Conservation (phyloP, 2,888 invertebrate genomes). For the Erebia palarica region DNA sequence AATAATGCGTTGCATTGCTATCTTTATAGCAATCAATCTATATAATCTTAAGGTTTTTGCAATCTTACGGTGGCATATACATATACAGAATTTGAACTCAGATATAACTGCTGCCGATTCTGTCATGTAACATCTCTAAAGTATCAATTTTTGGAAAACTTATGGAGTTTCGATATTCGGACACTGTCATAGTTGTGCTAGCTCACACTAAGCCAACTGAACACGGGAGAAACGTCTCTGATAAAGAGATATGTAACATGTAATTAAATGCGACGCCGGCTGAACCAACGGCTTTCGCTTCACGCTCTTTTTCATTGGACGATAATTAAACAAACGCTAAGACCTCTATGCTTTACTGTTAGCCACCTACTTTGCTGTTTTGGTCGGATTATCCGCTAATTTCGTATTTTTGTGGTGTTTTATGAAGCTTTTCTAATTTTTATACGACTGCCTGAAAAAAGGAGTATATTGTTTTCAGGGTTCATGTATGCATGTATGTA, state of each 20-base stretch:
- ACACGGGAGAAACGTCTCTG: constrained; percentile 30
- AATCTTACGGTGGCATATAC: too few species aligned
- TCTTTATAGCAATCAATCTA: too few species aligned
- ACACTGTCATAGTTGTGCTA: not conserved
- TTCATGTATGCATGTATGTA: too few species aligned
- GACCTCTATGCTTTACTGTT: constrained; percentile 25
- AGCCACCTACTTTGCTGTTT: constrained; percentile 14
- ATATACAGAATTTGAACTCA: too few species aligned
- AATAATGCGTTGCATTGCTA: too few species aligned
- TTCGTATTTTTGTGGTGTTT: not conserved
- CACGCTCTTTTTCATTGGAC: constrained; percentile 59
- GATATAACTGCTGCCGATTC: too few species aligned
- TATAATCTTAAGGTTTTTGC: too few species aligned
- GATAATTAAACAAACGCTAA: constrained; percentile 34
- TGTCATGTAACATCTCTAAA: too few species aligned
- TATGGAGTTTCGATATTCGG: too few species aligned
- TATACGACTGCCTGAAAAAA: too few species aligned
- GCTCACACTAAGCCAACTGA: not conserved
- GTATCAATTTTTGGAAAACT: too few species aligned
- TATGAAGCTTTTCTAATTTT: constrained; percentile 5
- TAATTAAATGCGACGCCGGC: constrained; percentile 35
- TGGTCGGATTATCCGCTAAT: not conserved
- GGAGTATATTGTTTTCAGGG: too few species aligned
- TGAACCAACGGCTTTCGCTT: constrained; percentile 47
- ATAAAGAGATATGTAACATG: constrained; percentile 36